Evolutionary conservation across 2,888 invertebrate genomes (phyloP).

Genomic region (Drosophila cognata): DNA sequence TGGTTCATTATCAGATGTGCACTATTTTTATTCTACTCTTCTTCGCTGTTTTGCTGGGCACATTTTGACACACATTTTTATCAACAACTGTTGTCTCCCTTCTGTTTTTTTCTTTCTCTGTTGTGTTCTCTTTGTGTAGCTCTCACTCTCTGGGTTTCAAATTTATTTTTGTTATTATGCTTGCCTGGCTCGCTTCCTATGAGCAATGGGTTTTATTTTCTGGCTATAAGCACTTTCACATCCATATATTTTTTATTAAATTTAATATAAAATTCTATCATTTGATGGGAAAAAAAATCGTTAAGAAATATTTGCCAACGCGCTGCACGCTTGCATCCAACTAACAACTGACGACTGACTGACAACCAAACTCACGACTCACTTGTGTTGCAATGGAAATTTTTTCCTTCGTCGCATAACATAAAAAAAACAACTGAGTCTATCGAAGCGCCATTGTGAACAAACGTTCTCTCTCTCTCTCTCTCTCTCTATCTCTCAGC

Average conservation of each 20-base stretch:
- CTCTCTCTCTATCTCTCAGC: slow-evolving; percentile 1
- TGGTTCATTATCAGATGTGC: slow-evolving; percentile 18
- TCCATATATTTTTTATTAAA: not conserved
- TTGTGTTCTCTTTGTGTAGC: not conserved
- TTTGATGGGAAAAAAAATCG: not conserved
- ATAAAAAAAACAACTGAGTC: slow-evolving; percentile 26
- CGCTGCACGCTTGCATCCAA: slow-evolving; percentile 35
- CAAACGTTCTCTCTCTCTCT: slow-evolving; percentile 8
- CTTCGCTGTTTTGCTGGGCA: slow-evolving; percentile 13
- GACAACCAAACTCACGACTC: slow-evolving; percentile 31
- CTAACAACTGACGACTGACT: slow-evolving; percentile 35
- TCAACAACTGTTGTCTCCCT: slow-evolving; percentile 50
- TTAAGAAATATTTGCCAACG: slow-evolving; percentile 26
- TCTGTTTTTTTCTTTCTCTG: not conserved
- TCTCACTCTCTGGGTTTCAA: slow-evolving; percentile 6
- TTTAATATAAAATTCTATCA: slow-evolving; percentile 2
- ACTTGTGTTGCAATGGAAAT: slow-evolving; percentile 56
- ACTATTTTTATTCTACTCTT: slow-evolving; percentile 20
- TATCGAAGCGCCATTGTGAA: slow-evolving; percentile 28
- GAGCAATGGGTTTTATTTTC: not conserved
- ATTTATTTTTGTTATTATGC: slow-evolving; percentile 26
- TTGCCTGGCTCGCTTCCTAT: slow-evolving; percentile 12
- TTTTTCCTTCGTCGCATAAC: slow-evolving; percentile 46
- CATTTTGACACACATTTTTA: slow-evolving; percentile 72
- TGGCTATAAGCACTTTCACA: not conserved